A percentile compares a stretch with the other conserved stretches of the same genome.
Conservation (phyloP, 1,140 invertebrate genomes). For the Ruditapes philippinarum region DNA sequence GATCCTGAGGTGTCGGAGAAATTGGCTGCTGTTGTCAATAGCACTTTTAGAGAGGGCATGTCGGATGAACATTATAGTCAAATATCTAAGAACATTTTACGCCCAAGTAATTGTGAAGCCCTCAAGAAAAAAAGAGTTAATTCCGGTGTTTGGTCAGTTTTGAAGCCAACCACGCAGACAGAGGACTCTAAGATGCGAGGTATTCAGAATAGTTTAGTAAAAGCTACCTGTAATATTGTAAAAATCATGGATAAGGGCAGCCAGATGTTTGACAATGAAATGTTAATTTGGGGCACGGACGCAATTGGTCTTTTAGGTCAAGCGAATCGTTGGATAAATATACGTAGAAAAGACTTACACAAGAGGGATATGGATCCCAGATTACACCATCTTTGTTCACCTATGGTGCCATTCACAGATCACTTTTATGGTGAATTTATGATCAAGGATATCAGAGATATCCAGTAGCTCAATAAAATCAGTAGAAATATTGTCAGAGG, state of each 20-base stretch:
- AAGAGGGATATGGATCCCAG: background rate
- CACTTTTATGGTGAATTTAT: background rate
- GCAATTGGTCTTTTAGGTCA: conserved; percentile 21
- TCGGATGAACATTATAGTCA: background rate
- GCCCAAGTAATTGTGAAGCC: conserved; percentile 16
- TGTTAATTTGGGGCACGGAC: background rate
- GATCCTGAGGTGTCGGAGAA: background rate
- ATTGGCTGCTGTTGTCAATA: conserved; percentile 5
- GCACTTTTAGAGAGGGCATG: conserved; percentile 9
- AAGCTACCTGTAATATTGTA: background rate
- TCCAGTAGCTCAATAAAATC: conserved; percentile 2
- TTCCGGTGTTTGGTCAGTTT: background rate
- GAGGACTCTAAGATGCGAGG: background rate
- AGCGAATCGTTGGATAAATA: conserved; percentile 10
- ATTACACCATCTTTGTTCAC: background rate
- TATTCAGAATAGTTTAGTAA: background rate
- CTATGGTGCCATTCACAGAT: background rate
- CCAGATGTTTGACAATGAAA: background rate
- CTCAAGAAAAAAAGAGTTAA: conserved; percentile 33
- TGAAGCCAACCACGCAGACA: conserved; percentile 22
- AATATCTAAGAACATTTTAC: conserved; percentile 12
- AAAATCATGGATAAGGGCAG: background rate
- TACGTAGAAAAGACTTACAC: background rate
- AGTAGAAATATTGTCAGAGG: background rate
- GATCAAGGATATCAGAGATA: background rate